A percentile compares a stretch with the other conserved stretches of the same genome.
Evolutionary conservation across 2,113 vertebrate genomes (phyloP).

Genomic region (Montifringilla adamsi): DNA sequence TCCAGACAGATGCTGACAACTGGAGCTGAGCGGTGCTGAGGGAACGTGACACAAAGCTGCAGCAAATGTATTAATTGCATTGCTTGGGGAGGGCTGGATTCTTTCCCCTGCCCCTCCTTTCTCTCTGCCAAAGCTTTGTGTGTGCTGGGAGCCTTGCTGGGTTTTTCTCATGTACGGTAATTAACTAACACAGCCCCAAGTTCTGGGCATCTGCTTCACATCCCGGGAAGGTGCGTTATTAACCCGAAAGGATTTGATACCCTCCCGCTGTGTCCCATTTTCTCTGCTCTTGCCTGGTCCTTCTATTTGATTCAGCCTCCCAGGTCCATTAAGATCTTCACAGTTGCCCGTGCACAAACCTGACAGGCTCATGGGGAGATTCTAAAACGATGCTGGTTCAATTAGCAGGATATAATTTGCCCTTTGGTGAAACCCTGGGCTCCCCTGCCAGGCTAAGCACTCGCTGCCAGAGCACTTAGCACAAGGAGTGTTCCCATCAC

Average conservation of each 20-base stretch:
- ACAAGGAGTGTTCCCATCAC: background rate
- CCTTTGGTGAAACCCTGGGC: background rate
- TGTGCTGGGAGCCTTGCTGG: background rate
- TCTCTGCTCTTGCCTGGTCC: background rate
- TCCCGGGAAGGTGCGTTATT: constrained; percentile 17
- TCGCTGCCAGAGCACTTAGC: background rate
- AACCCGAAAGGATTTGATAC: constrained; percentile 18
- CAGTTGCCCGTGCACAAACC: background rate
- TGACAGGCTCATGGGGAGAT: constrained; percentile 37
- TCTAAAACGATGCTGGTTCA: constrained; percentile 15
- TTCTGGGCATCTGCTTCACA: background rate
- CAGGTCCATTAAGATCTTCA: constrained; percentile 34
- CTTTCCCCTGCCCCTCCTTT: background rate
- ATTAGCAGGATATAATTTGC: constrained; percentile 46
- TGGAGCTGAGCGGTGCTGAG: background rate
- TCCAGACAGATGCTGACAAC: constrained; percentile 58
- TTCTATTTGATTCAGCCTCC: background rate
- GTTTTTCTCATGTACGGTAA: background rate
- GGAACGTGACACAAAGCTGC: background rate
- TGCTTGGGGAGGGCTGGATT: background rate
- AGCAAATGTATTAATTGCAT: constrained; percentile 5
- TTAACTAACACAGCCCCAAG: background rate
- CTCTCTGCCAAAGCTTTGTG: background rate
- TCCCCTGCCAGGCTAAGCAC: constrained; percentile 8
- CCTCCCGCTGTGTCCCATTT: background rate